Evolutionary conservation across 2,113 vertebrate species (phyloP), one percentile per base, ranked within the genome.

Genomic region (Cyprinus carpio): DNA sequence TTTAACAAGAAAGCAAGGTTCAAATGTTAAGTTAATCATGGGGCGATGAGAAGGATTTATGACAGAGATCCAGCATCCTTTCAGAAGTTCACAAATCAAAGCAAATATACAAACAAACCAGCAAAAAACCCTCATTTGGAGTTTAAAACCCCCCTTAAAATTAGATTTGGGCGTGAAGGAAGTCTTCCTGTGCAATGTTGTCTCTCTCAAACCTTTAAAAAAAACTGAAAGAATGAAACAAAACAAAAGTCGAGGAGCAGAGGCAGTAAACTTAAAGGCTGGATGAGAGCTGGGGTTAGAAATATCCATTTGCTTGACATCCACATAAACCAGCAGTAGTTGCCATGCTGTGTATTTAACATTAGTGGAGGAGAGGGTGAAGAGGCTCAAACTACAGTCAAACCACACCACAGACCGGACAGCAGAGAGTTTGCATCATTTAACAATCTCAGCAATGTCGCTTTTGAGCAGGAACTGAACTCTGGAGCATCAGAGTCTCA

Each of bases 231-330:
- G 29, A 95, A 93, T 94, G 4, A 95, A 96, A 95, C 95, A 84
- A 81, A 79, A 81, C 27, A 82, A 86, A 78, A 78, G 74, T 89
- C 77, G 49, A 71, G 78, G 77, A 92, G 90, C 72, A 95, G 92
- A 93, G 94, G 88, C 92, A 90, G 94, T 95, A 94, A 96, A 96
- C 92, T 69, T 87, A 94, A 95, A 91, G 92, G 95, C 95, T 94
- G 92, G 95, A 96, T 94, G 94, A 96, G 93, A 95, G 94, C 92
- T 91, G 92, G 94, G 93, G 95, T 97, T 96, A 98, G 97, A 99
- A 99, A 99, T 99, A 98, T 97, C 97, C 94, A 94, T 93, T 96
- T 94, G 91, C 96, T 95, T 95, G 97, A 96, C 98, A 99, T 99
- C 98, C 97, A 97, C 91, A 93, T 93, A 89, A 43, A 93, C 94